Conservation (phyloP, 2,797 vertebrate genomes). For the Tinamus major region DNA sequence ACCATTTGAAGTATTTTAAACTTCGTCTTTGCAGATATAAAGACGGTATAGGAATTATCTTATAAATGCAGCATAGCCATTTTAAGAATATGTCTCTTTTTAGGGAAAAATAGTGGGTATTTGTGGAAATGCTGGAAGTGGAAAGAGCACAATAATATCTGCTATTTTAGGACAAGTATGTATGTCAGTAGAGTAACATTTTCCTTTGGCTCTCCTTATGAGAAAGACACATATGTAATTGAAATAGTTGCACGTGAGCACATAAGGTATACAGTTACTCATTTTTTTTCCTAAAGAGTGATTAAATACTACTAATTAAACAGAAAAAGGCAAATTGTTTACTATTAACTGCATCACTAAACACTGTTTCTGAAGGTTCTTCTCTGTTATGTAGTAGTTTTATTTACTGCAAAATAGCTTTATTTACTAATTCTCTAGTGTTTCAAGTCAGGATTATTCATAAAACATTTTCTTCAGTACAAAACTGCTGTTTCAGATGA, state of each 20-base stretch:
- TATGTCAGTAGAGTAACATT: neutral
- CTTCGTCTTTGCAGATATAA: neutral
- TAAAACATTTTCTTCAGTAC: neutral
- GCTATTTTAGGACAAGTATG: slow-evolving; percentile 87
- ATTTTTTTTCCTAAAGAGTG: neutral
- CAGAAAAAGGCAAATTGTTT: neutral
- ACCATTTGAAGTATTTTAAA: neutral
- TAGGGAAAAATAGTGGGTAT: slow-evolving; percentile 87
- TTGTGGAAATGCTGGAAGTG: slow-evolving; percentile 88
- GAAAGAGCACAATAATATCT: slow-evolving; percentile 87
- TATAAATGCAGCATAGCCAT: neutral
- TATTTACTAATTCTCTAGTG: neutral
- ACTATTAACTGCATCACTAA: neutral
- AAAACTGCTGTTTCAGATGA: slow-evolving; percentile 78
- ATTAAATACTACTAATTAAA: neutral
- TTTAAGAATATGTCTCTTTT: neutral
- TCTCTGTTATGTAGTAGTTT: neutral
- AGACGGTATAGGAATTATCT: neutral
- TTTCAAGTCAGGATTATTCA: neutral
- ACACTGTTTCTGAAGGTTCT: neutral
- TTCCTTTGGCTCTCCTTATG: neutral
- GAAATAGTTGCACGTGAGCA: neutral
- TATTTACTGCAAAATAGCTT: neutral
- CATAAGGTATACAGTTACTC: neutral
- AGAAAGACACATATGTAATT: neutral